A percentile compares a stretch with the other conserved stretches of the same genome.
These are phyloP conservation scores for Leuciscus waleckii DNA, from an alignment of 2,797 vertebrate genomes.

Conservation along the genomic window DNA sequence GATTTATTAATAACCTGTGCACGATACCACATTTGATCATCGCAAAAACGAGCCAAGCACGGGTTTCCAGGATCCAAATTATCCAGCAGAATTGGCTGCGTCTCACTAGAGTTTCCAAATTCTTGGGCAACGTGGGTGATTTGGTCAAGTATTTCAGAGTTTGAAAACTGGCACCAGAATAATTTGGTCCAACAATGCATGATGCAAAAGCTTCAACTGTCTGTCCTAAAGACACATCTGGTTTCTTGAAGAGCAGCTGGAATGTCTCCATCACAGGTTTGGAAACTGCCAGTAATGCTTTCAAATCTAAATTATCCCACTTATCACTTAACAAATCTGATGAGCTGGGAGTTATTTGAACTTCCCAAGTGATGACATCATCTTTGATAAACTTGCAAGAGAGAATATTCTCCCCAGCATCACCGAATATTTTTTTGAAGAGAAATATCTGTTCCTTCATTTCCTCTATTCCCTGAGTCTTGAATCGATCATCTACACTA, in stretches of 20 bases:
- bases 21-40: constrained; percentile 83
- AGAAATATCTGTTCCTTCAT: constrained; percentile 62
- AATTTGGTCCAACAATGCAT: constrained; percentile 80
- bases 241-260: constrained; percentile 60
- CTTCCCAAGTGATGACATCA: constrained; percentile 76
- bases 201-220: constrained; percentile 77
- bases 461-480: constrained; percentile 56
- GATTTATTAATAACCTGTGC: constrained; percentile 74
- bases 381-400: constrained; percentile 79
- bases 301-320: constrained; percentile 2
- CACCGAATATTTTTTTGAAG: constrained; percentile 74
- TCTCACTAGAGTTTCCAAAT: constrained; percentile 64
- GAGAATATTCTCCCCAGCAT: constrained; percentile 65
- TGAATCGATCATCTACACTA: constrained; percentile 55
- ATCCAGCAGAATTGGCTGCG: constrained; percentile 24
- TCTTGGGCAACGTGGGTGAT: constrained; percentile 76
- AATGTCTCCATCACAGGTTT: constrained; percentile 4
- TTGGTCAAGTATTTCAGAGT: constrained; percentile 72
- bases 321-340: constrained; percentile 16
- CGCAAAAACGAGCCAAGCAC: constrained; percentile 82
- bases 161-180: constrained; percentile 85
- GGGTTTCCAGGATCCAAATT: constrained; percentile 72
- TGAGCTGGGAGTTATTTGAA: constrained; percentile 65
- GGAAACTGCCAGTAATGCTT: background rate
- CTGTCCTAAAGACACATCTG: constrained; percentile 65